Conservation (phyloP, 2,797 vertebrate species). For the Danio kyathit region DNA sequence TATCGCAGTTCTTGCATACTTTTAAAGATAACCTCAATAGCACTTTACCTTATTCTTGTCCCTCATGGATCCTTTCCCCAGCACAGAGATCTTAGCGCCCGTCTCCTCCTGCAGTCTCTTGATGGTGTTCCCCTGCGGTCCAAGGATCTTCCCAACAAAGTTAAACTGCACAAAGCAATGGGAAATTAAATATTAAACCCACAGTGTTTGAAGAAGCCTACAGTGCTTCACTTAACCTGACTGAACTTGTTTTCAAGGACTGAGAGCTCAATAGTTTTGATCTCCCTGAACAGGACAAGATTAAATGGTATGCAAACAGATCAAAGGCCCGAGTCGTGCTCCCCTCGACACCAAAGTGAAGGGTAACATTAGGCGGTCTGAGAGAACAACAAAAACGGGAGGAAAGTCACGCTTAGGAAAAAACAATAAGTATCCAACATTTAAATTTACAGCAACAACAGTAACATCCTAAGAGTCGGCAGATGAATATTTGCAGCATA, state of each 20-base stretch:
- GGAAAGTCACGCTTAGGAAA: not conserved
- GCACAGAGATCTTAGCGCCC: slow-evolving; percentile 96
- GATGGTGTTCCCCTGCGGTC: slow-evolving; percentile 98
- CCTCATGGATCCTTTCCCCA: slow-evolving; percentile 98
- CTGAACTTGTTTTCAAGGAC: slow-evolving; percentile 36
- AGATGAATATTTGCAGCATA: not conserved
- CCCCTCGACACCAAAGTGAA: not conserved
- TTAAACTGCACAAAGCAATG: slow-evolving; percentile 87
- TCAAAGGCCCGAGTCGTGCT: slow-evolving; percentile 25
- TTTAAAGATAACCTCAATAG: not conserved
- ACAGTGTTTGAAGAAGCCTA: not conserved
- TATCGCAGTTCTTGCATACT: not conserved
- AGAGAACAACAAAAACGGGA: not conserved
- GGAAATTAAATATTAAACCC: slow-evolving; percentile 49
- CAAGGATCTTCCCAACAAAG: slow-evolving; percentile 98
- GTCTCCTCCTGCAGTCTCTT: slow-evolving; percentile 98
- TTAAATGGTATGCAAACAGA: slow-evolving; percentile 33
- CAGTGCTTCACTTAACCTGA: not conserved
- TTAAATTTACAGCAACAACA: not conserved
- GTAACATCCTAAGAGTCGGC: not conserved
- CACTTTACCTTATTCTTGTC: slow-evolving; percentile 92
- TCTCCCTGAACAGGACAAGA: slow-evolving; percentile 40
- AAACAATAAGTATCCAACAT: not conserved
- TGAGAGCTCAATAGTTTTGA: slow-evolving; percentile 33
- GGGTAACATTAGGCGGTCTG: slow-evolving; percentile 13